phyloP scores from a whole-genome alignment of 2,797 vertebrate species.

The Naso thynnoides region DNA sequence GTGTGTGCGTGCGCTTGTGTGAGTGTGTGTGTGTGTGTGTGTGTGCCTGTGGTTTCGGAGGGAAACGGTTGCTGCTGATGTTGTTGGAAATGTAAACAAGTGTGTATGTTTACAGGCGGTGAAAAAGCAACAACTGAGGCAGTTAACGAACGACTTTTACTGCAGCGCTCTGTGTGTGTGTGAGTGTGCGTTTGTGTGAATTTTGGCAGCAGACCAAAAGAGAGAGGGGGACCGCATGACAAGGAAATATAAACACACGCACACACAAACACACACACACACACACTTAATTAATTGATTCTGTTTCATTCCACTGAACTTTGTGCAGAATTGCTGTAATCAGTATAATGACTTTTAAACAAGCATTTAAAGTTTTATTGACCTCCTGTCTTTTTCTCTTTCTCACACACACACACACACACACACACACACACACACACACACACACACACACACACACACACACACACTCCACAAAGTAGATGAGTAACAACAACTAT shows the following conservation, averaged over 20 bases:
- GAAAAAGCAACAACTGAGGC: slow-evolving; percentile 77
- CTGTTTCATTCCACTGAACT: slow-evolving; percentile 33
- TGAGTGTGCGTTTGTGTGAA: slow-evolving; percentile 39
- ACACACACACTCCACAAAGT: no score
- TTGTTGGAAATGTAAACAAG: slow-evolving; percentile 81
- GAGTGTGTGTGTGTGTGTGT: slow-evolving; percentile 35
- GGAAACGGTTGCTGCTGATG: slow-evolving; percentile 65
- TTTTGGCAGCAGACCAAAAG: slow-evolving; percentile 51
- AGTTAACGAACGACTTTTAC: slow-evolving; percentile 76
- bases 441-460: no score
- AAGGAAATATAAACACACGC: slow-evolving; percentile 50
- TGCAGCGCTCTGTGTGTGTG: slow-evolving; percentile 47
- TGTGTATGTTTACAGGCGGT: slow-evolving; percentile 73
- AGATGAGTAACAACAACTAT: no score
- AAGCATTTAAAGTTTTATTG: slow-evolving; percentile 47
- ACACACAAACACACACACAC: slow-evolving; percentile 14
- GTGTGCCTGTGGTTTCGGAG: slow-evolving; percentile 52
- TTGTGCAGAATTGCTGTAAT: slow-evolving; percentile 46
- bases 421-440: no score
- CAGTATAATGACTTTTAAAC: slow-evolving; percentile 54
- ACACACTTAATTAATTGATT: slow-evolving; percentile 40
- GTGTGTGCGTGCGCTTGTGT: slow-evolving; percentile 20
- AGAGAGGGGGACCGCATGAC: slow-evolving; percentile 41
- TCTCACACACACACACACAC: no score
- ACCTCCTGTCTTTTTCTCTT: not conserved